phyloP scores from a whole-genome alignment of 2,797 vertebrate species.

The Liasis olivaceus region DNA sequence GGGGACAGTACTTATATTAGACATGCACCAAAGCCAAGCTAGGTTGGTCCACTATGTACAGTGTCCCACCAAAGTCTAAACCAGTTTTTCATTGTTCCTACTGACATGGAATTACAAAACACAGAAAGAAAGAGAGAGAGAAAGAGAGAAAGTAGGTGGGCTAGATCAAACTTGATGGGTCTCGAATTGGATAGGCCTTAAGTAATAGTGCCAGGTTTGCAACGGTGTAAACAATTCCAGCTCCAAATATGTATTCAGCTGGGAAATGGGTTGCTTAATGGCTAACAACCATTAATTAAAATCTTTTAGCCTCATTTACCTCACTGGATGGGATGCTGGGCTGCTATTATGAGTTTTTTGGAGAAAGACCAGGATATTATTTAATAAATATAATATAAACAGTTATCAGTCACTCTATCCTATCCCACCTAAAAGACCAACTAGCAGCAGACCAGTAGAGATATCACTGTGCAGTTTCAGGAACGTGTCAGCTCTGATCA shows the following conservation, averaged over 20 bases:
- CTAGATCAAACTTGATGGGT: background rate
- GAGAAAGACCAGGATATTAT: background rate
- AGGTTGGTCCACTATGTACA: no score
- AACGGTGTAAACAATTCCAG: background rate
- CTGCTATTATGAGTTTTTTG: background rate
- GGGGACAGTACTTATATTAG: background rate
- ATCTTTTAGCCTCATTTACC: background rate
- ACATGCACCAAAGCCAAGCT: background rate
- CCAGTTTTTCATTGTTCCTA: background rate
- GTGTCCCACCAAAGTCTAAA: no score
- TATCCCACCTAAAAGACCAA: background rate
- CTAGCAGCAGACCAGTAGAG: constrained; percentile 14
- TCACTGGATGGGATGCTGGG: background rate
- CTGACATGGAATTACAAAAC: background rate
- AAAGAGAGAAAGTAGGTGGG: no score
- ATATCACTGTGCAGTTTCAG: constrained; percentile 10
- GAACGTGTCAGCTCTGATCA: background rate
- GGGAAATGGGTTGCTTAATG: background rate
- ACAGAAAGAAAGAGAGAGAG: background rate
- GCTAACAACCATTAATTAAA: background rate
- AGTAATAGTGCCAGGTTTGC: background rate
- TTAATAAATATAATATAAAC: background rate
- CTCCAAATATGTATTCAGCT: background rate
- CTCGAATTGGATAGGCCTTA: no score
- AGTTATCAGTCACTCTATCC: background rate